Percentiles rank a stretch among this genome's conserved stretches.
Evolutionary conservation across 2,888 invertebrate species (phyloP).

Genomic region (Acleris holmiana): DNA sequence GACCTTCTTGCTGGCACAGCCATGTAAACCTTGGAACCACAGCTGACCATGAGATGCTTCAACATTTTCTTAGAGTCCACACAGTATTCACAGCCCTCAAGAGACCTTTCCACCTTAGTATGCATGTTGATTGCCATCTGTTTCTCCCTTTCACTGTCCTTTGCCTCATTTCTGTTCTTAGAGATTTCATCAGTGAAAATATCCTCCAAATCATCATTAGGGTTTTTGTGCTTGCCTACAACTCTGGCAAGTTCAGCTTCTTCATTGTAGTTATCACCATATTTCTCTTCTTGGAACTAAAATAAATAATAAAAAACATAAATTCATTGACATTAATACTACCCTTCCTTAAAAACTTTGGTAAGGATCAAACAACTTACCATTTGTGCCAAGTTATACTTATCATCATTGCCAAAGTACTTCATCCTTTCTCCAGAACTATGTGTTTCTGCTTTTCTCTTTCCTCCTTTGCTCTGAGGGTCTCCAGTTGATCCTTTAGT

Average conservation of each 20-base stretch:
- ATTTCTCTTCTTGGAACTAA: conserved; percentile 92
- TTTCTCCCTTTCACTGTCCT: conserved; percentile 85
- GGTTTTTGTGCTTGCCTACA: conserved; percentile 86
- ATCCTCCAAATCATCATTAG: conserved; percentile 92
- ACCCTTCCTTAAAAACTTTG: neutral
- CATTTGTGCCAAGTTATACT: conserved; percentile 93
- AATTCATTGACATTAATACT: no score
- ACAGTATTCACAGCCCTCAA: conserved; percentile 93
- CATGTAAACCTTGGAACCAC: conserved; percentile 93
- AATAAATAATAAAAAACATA: conserved; percentile 46
- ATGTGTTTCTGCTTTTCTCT: conserved; percentile 89
- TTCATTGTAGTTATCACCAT: conserved; percentile 90
- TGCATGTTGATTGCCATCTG: conserved; percentile 90
- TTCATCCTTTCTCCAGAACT: conserved; percentile 88
- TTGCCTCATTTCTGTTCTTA: conserved; percentile 85
- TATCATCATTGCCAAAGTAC: conserved; percentile 96
- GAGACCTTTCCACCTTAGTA: conserved; percentile 85
- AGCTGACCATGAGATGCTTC: conserved; percentile 93
- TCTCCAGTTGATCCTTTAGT: conserved; percentile 68
- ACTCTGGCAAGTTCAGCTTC: conserved; percentile 91
- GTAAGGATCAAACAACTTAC: conserved; percentile 65
- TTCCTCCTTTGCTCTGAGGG: conserved; percentile 71
- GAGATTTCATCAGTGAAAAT: conserved; percentile 92
- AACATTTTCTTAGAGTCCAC: conserved; percentile 91
- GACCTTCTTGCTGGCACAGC: conserved; percentile 92